These are phyloP conservation scores for Sphenopsis melanotis DNA, from an alignment of 2,797 vertebrate species.

Conservation along the genomic window DNA sequence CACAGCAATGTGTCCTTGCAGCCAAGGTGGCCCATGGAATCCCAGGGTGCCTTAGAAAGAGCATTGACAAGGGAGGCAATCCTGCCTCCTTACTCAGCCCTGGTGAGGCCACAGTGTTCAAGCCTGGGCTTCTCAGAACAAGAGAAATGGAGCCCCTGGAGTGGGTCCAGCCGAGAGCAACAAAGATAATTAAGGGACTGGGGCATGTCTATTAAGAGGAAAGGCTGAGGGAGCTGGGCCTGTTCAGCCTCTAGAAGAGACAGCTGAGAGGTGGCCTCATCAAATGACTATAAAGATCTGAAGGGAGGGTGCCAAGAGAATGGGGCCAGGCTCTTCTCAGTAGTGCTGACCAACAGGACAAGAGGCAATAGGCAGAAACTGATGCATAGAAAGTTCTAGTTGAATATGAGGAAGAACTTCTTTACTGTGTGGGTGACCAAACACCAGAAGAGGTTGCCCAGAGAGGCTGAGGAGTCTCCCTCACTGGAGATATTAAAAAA, in stretches of 20 bases:
- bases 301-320: not conserved
- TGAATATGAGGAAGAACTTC: not conserved
- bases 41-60: accelerated
- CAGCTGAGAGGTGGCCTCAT: not conserved
- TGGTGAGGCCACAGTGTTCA: not conserved
- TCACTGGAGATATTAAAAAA: not conserved
- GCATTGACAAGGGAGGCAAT: not conserved
- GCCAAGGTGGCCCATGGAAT: not conserved
- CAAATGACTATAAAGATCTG: not conserved
- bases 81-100: not conserved
- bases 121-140: not conserved
- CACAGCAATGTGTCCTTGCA: not conserved
- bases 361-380: not conserved
- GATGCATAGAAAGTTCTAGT: not conserved
- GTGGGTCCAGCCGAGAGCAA: not conserved
- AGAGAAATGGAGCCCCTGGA: not conserved
- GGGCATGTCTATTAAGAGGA: not conserved
- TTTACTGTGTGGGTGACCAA: not conserved
- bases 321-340: not conserved
- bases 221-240: not conserved
- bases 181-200: not conserved
- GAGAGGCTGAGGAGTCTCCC: no score
- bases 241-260: not conserved
- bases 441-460: not conserved
- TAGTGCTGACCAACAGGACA: not conserved